Conservation (phyloP, 2,797 vertebrate genomes). For the Pteronotus mesoamericanus region DNA sequence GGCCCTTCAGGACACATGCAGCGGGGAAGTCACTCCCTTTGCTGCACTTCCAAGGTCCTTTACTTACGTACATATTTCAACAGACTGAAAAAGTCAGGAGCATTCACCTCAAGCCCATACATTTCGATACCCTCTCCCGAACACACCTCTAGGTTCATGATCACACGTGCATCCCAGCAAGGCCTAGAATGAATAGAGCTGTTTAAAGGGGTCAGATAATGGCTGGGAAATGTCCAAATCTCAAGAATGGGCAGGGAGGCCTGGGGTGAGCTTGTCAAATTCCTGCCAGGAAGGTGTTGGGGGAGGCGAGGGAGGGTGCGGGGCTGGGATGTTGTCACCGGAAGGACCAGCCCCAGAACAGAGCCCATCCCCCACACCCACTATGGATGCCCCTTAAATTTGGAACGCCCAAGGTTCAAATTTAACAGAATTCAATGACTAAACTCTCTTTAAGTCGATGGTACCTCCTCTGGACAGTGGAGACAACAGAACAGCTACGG, state of each 20-base stretch:
- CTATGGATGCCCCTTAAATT: background rate
- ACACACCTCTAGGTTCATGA: too few species aligned
- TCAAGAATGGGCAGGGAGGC: background rate
- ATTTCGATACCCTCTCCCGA: background rate
- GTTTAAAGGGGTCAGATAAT: background rate
- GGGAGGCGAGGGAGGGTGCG: accelerated
- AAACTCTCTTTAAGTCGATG: background rate
- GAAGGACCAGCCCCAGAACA: background rate
- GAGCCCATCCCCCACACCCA: background rate
- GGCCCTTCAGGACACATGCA: background rate
- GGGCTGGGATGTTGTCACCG: background rate
- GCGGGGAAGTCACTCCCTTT: background rate
- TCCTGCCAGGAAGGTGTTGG: background rate
- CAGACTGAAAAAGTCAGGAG: background rate
- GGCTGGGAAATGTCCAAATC: background rate
- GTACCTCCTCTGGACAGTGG: background rate
- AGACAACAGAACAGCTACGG: background rate
- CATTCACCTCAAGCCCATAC: background rate
- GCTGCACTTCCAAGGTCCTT: background rate
- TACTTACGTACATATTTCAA: background rate
- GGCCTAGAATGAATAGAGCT: background rate
- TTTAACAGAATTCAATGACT: background rate
- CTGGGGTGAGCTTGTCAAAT: background rate
- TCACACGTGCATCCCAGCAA: background rate
- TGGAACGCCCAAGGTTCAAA: background rate